Evolutionary conservation across 1,140 invertebrate species (phyloP).

Genomic region (Aradophagus sp.): DNA sequence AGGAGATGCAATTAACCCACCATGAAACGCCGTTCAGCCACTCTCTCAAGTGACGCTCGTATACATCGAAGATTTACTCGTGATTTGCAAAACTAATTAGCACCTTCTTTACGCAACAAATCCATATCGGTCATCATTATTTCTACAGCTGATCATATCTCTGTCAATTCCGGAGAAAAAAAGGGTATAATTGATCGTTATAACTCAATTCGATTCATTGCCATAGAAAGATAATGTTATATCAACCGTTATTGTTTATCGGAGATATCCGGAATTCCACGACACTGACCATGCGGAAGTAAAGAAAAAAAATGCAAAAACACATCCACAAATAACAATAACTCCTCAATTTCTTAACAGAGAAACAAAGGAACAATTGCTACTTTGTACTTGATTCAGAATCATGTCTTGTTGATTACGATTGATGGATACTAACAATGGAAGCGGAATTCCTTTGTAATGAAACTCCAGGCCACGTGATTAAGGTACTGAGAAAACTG

Average conservation of each 20-base stretch:
- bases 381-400: constrained; percentile 5
- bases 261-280: constrained; percentile 3
- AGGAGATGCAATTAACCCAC: constrained; percentile 73
- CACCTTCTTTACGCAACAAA: constrained; percentile 65
- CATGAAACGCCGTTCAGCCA: constrained; percentile 20
- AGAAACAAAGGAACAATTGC: constrained; percentile 47
- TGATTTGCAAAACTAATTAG: constrained; percentile 74
- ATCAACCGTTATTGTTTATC: constrained; percentile 4
- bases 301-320: constrained; percentile 12
- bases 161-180: constrained; percentile 31
- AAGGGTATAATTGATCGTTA: constrained; percentile 8
- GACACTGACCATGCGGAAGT: constrained; percentile 7
- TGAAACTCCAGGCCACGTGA: too few species aligned
- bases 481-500: constrained; percentile 3
- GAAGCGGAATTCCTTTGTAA: too few species aligned
- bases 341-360: constrained; percentile 11
- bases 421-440: too few species aligned
- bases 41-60: constrained; percentile 20
- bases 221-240: constrained; percentile 5
- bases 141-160: constrained; percentile 51
- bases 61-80: constrained; percentile 63
- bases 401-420: constrained; percentile 18
- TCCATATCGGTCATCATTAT: constrained; percentile 64
- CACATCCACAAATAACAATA: constrained; percentile 13
- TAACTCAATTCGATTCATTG: not conserved